Base-by-base conservation (phyloP, 23 tunicate genomes). In the Diplosoma virens region DNA sequence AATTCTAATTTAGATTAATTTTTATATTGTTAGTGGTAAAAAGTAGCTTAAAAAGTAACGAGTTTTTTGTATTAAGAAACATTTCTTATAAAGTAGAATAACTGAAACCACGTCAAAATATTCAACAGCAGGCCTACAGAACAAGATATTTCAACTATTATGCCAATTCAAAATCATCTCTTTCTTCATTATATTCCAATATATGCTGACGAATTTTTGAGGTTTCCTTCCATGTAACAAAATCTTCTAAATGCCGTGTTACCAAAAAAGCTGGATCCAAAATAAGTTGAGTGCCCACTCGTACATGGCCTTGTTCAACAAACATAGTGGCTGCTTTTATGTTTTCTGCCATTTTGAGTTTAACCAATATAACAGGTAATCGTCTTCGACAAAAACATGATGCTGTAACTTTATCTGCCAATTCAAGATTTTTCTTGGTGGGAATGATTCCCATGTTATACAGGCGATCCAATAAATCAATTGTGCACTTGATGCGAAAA, bases 281-380 rank as follows among this genome's bases (percentile, higher is more conserved):
- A 27, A 88, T 79, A 0, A 88, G 75, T 23, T 94, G 73, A 1
- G 95, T 23, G n/a, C 99, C 99, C 17, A 94, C 89, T 47, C 99
- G 67, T 4, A 93, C 77, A 86, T 93, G 99, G 16, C 99, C 99
- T 70, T 94, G 99, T 79, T 88, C 89, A 58, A 94, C 86, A 48
- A 88, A 84, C 26, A 60, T 45, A 0, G 91, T 84, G 14, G 99
- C 99, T 45, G 69, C 79, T 77, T 88, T 88, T 37, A 94, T 48
- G 25, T 70, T 50, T 27, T 75, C 91, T 0, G 95, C 89, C 99
- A 94, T 94, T 41, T 72, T 78, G 76, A 87, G 61, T 47, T 84
- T 87, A 32, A 73, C 77, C 78, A 94, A 79, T 3, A 94, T 50
- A 0, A 87, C 90, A 29, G 99, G 95, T n/a, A 94, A 67, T 1